These are phyloP conservation scores for Odiellus spinosus DNA, from an alignment of 2,888 invertebrate genomes.

Conservation along the genomic window DNA sequence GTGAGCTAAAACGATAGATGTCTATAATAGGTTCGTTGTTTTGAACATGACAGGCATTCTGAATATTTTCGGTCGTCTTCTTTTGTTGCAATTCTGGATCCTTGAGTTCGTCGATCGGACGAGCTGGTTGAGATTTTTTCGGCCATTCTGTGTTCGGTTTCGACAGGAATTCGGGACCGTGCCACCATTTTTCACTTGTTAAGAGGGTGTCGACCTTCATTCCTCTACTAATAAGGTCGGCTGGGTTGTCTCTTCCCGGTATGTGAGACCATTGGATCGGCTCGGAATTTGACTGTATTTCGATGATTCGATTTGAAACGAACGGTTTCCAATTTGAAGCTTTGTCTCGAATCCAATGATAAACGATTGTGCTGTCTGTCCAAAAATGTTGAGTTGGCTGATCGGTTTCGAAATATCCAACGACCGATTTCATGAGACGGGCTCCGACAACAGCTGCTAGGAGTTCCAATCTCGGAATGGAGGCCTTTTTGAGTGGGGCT, in stretches of 20 bases:
- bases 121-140: too few relatives aligned
- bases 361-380: slow-evolving; percentile 15
- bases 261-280: slow-evolving; percentile 18
- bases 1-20: too few relatives aligned
- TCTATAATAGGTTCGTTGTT: too few relatives aligned
- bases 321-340: slow-evolving; percentile 15
- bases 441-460: background rate
- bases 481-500: too few relatives aligned
- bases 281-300: slow-evolving; percentile 12
- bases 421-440: too few relatives aligned
- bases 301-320: slow-evolving; percentile 20
- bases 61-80: too few relatives aligned
- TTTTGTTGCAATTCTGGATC: too few relatives aligned
- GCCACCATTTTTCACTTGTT: slow-evolving; percentile 18
- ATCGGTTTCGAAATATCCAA: too few relatives aligned
- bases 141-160: background rate
- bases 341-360: slow-evolving; percentile 17
- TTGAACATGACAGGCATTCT: too few relatives aligned
- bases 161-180: slow-evolving; percentile 20
- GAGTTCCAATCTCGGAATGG: too few relatives aligned
- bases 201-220: slow-evolving; percentile 7
- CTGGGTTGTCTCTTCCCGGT: slow-evolving; percentile 21
- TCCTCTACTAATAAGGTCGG: slow-evolving; percentile 23
- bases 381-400: slow-evolving; percentile 7
- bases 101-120: too few relatives aligned